Conservation (phyloP, 2,113 vertebrate genomes). For the Hucho hucho region DNA sequence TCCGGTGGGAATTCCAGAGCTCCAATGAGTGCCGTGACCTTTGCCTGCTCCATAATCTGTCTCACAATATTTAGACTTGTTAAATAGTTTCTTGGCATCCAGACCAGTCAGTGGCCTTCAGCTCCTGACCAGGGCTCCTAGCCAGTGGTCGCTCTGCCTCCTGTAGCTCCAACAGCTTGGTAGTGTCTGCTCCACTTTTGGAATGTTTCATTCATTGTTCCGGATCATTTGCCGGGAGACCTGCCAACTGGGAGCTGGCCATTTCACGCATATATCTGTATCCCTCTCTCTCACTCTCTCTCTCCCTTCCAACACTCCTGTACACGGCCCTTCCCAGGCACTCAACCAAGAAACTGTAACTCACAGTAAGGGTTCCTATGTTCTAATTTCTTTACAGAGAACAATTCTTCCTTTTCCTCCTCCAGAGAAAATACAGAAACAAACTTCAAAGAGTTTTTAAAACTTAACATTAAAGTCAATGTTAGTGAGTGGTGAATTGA, state of each 20-base stretch:
- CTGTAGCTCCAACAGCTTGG: constrained; percentile 28
- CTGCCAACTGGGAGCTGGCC: constrained; percentile 41
- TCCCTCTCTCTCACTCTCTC: background rate
- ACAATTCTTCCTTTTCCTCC: background rate
- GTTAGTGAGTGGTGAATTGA: background rate
- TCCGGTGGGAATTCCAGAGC: constrained; percentile 8
- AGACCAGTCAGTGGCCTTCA: constrained; percentile 19
- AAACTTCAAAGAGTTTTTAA: background rate
- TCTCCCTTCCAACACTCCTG: background rate
- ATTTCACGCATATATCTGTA: constrained; percentile 37
- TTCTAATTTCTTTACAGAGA: background rate
- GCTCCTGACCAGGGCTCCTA: constrained; percentile 4
- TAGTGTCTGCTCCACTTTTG: constrained; percentile 37
- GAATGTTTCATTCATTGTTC: constrained; percentile 40
- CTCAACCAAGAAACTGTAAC: constrained; percentile 1
- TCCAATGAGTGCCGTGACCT: background rate
- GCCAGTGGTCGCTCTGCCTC: constrained; percentile 1
- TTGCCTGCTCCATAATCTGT: background rate
- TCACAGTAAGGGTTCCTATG: constrained; percentile 3
- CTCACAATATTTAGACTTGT: constrained; percentile 19
- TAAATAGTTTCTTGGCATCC: constrained; percentile 22
- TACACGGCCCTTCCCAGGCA: constrained; percentile 19
- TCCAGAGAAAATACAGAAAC: background rate
- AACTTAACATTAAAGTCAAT: background rate
- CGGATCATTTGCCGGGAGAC: constrained; percentile 10